A percentile compares a stretch with the other conserved stretches of the same genome.
These are phyloP conservation scores for Squalus acanthias DNA, from an alignment of 2,797 vertebrate species.

Conservation along the genomic window DNA sequence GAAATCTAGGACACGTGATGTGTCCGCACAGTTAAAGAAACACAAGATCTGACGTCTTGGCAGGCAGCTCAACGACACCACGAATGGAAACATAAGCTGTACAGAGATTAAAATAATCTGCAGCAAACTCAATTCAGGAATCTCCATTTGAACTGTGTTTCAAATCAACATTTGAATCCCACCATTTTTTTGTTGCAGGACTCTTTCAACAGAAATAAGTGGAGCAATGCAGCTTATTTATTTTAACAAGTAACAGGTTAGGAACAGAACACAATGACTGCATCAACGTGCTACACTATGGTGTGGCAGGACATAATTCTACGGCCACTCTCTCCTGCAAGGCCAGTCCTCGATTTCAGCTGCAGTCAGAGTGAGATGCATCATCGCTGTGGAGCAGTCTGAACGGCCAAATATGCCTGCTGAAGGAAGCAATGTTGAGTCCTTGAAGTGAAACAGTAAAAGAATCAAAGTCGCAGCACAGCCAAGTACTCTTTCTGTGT, in stretches of 20 bases:
- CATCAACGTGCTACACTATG: background rate
- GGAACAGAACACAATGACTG: background rate
- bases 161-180: background rate
- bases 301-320: background rate
- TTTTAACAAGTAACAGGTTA: background rate
- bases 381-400: background rate
- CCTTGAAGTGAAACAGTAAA: background rate
- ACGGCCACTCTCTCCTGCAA: background rate
- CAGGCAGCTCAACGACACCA: background rate
- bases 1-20: background rate
- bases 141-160: background rate
- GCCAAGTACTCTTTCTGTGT: background rate
- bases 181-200: background rate
- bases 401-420: background rate
- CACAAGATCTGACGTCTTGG: background rate
- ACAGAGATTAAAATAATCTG: background rate
- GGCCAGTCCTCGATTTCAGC: background rate
- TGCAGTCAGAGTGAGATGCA: accelerated
- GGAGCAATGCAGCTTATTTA: background rate
- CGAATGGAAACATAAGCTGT: background rate
- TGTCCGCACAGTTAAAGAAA: background rate
- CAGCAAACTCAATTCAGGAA: background rate
- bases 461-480: background rate
- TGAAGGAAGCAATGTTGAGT: background rate
- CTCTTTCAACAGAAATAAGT: background rate